Percentiles rank a stretch among this genome's conserved stretches.
Evolutionary conservation across 2,888 invertebrate species (phyloP).

Genomic region (Hanleya hanleyi): DNA sequence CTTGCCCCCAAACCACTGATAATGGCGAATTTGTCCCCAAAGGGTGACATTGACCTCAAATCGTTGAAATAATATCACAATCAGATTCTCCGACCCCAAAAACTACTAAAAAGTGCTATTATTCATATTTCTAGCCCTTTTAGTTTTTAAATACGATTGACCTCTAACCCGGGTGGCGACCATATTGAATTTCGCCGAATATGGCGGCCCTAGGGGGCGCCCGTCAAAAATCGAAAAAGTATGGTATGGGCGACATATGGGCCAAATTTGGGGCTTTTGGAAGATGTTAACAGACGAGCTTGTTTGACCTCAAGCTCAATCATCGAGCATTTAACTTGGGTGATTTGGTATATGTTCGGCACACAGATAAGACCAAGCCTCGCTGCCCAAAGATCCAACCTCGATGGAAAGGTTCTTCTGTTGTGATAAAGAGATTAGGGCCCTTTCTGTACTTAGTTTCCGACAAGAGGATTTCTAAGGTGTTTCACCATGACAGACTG

Average conservation of each 20-base stretch:
- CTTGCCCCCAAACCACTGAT: too few species aligned
- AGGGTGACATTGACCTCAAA: not conserved
- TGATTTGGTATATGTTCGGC: constrained; percentile 11
- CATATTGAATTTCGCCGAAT: not conserved
- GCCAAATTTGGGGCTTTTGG: not conserved
- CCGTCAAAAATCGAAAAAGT: not conserved
- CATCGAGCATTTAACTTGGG: not conserved
- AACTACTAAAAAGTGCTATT: not conserved
- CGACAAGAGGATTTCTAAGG: not conserved
- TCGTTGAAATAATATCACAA: not conserved
- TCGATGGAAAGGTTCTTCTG: not conserved
- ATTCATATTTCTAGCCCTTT: not conserved
- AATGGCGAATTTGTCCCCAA: not conserved
- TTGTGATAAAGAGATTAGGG: not conserved
- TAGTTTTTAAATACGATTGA: not conserved
- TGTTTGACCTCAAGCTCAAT: not conserved
- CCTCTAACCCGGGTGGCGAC: not conserved
- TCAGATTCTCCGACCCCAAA: not conserved
- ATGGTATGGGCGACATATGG: too few species aligned
- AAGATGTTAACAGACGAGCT: not conserved
- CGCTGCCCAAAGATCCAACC: not conserved
- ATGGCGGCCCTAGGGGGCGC: not conserved
- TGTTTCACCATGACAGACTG: not conserved
- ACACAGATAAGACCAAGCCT: not conserved
- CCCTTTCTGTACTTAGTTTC: not conserved